These are phyloP conservation scores for Bombus cullumanus DNA, from an alignment of 1,140 invertebrate species.

Conservation along the genomic window DNA sequence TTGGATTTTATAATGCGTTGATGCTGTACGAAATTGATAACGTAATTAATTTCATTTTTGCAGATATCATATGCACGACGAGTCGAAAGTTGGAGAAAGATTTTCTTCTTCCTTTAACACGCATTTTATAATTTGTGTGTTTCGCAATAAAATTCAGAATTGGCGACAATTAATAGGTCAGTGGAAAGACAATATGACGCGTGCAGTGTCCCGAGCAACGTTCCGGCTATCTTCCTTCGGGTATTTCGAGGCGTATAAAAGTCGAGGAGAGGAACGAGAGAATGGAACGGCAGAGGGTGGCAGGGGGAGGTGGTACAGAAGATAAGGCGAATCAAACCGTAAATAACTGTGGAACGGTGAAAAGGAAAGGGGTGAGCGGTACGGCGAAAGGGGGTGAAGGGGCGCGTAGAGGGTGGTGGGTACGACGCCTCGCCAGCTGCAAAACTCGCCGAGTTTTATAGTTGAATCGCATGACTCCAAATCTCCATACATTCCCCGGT, in stretches of 20 bases:
- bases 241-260: constrained; percentile 56
- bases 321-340: constrained; percentile 83
- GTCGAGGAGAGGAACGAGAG: constrained; percentile 67
- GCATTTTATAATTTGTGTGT: too few relatives aligned
- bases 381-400: constrained; percentile 32
- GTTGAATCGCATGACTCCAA: constrained; percentile 83
- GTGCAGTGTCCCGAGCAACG: constrained; percentile 20
- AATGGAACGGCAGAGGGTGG: constrained; percentile 58
- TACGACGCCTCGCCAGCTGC: constrained; percentile 78
- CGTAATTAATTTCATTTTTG: too few relatives aligned
- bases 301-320: constrained; percentile 67
- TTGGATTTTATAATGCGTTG: too few relatives aligned
- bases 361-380: constrained; percentile 67
- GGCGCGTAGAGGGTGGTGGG: constrained; percentile 60
- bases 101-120: too few relatives aligned
- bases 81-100: too few relatives aligned
- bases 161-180: too few relatives aligned
- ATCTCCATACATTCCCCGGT: constrained; percentile 80
- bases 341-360: constrained; percentile 82
- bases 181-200: too few relatives aligned
- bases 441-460: constrained; percentile 83
- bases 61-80: too few relatives aligned
- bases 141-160: too few relatives aligned
- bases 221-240: constrained; percentile 52
- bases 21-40: too few relatives aligned